These are phyloP conservation scores for Pluvialis apricaria DNA, from an alignment of 2,113 vertebrate genomes.

Conservation along the genomic window DNA sequence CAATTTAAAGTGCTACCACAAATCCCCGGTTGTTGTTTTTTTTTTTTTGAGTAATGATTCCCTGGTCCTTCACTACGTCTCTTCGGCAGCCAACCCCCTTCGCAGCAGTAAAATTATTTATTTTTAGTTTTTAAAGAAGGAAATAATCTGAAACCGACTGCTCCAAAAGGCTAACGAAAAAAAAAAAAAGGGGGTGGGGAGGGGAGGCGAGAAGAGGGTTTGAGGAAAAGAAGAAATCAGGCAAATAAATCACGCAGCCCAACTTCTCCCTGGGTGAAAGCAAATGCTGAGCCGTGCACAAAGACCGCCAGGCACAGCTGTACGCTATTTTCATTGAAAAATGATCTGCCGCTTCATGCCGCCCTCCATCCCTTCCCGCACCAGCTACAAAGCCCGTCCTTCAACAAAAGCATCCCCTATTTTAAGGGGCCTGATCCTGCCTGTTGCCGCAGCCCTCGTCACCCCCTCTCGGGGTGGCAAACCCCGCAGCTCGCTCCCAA, in stretches of 20 bases:
- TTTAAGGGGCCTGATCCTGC: neutral
- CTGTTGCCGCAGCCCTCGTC: neutral
- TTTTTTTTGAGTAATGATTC: neutral
- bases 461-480: neutral
- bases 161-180: neutral
- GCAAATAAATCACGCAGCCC: constrained; percentile 1
- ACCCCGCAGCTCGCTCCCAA: neutral
- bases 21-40: neutral
- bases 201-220: accelerated
- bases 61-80: neutral
- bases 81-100: neutral
- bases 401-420: constrained; percentile 38
- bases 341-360: constrained; percentile 23
- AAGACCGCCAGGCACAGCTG: constrained; percentile 55
- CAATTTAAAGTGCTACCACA: constrained; percentile 65
- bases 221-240: neutral
- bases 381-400: neutral
- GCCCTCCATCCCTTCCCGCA: constrained; percentile 23
- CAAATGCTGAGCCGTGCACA: constrained; percentile 54
- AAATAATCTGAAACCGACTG: neutral
- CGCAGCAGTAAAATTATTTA: neutral
- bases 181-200: accelerated
- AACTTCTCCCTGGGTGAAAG: constrained; percentile 47
- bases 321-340: constrained; percentile 53
- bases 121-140: neutral